Percentiles rank a stretch among this genome's conserved stretches.
Conservation (phyloP, 2,113 vertebrate species). For the Sula dactylatra region DNA sequence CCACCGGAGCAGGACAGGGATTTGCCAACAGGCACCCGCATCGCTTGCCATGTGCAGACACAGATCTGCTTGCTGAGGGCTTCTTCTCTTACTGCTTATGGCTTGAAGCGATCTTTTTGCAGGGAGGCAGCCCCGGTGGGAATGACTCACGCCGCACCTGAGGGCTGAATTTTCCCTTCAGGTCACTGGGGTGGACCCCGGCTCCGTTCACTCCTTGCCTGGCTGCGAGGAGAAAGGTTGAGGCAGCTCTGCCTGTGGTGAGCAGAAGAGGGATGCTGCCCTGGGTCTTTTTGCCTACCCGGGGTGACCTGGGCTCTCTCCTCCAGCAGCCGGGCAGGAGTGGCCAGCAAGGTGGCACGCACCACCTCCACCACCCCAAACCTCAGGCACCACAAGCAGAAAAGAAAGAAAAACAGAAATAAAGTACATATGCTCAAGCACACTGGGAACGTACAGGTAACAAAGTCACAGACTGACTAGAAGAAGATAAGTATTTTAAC, state of each 20-base stretch:
- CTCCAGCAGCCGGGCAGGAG: not conserved
- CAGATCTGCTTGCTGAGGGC: not conserved
- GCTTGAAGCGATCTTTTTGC: not conserved
- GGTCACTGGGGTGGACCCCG: not conserved
- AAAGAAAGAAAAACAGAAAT: not conserved
- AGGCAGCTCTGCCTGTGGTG: rapidly evolving
- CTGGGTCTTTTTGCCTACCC: not conserved
- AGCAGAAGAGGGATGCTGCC: not conserved
- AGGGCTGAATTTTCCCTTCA: not conserved
- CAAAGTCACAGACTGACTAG: not conserved
- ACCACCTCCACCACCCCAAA: not conserved
- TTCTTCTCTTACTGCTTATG: not conserved
- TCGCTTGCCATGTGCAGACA: not conserved
- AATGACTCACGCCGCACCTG: rapidly evolving
- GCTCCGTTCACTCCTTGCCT: not conserved
- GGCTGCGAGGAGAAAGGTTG: not conserved
- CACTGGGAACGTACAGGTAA: not conserved
- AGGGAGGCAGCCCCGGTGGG: not conserved
- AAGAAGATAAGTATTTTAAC: constrained; percentile 50
- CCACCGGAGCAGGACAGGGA: not conserved
- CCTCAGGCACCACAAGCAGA: rapidly evolving
- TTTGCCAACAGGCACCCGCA: not conserved
- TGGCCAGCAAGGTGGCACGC: not conserved
- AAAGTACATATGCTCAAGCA: not conserved
- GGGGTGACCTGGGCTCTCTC: not conserved